A percentile compares a stretch with the other conserved stretches of the same genome.
Conservation (phyloP, 2,888 invertebrate genomes). For the Parnassius glacialis region DNA sequence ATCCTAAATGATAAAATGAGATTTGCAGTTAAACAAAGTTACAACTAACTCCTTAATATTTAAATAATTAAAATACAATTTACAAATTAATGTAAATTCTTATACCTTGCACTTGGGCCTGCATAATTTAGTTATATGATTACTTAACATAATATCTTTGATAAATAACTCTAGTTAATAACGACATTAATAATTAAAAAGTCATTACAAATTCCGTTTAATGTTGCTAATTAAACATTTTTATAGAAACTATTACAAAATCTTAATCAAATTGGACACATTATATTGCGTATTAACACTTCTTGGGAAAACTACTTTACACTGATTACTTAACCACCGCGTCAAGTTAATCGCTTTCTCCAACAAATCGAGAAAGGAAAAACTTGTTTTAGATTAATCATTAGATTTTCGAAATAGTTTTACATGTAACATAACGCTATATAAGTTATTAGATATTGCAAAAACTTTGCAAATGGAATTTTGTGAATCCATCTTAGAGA, state of each 20-base stretch:
- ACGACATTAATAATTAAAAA: neutral
- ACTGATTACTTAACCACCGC: slow-evolving; percentile 6
- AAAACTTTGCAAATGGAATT: no score
- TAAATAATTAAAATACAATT: slow-evolving; percentile 8
- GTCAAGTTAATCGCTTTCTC: slow-evolving; percentile 22
- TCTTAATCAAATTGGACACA: neutral
- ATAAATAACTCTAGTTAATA: neutral
- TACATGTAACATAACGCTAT: no score
- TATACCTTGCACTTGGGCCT: slow-evolving; percentile 2
- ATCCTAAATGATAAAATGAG: slow-evolving; percentile 1
- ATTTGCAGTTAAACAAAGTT: slow-evolving; percentile 5
- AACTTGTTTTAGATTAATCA: slow-evolving; percentile 2
- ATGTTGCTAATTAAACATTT: neutral
- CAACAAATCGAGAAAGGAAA: slow-evolving; percentile 11
- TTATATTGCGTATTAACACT: slow-evolving; percentile 1
- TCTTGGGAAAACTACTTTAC: neutral
- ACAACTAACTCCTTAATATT: slow-evolving; percentile 3
- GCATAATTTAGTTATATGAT: neutral
- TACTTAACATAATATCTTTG: neutral
- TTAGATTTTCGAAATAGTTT: no score
- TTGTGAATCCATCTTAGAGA: slow-evolving; percentile 4
- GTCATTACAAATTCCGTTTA: neutral
- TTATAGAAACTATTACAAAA: neutral
- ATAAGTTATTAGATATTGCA: no score
- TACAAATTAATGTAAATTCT: neutral